phyloP scores from a whole-genome alignment of 2,888 invertebrate genomes.

The Volucella zonaria region DNA sequence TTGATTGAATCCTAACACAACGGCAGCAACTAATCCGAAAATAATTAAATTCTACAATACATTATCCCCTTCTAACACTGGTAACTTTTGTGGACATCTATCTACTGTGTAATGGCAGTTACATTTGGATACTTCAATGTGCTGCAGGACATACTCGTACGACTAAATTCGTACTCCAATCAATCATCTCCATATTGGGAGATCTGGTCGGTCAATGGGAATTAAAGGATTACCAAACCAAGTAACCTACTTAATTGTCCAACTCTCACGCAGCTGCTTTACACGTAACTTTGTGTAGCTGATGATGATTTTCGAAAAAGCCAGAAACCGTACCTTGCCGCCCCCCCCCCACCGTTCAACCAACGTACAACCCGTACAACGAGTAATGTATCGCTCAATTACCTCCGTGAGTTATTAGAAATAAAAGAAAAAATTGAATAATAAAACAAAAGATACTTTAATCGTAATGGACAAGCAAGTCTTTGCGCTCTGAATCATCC shows the following conservation, averaged over 20 bases:
- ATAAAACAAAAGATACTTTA: constrained; percentile 38
- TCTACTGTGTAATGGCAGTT: constrained; percentile 6
- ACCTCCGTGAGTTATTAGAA: constrained; percentile 54
- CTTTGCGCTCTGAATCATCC: constrained; percentile 62
- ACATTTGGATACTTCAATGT: constrained; percentile 6
- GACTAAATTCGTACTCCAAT: neutral
- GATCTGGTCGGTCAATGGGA: constrained; percentile 4
- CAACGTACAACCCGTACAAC: too few species aligned
- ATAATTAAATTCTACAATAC: constrained; percentile 53
- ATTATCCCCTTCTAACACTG: constrained; percentile 6
- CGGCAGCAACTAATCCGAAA: constrained; percentile 51
- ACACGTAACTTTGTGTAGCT: too few species aligned
- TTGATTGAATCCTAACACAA: constrained; percentile 38
- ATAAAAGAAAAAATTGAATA: constrained; percentile 39
- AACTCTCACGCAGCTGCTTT: neutral
- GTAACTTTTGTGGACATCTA: constrained; percentile 37
- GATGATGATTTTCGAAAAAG: constrained; percentile 19
- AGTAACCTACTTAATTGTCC: constrained; percentile 28
- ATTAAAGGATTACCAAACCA: constrained; percentile 58
- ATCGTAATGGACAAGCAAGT: constrained; percentile 49
- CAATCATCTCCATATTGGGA: constrained; percentile 46
- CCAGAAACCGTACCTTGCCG: neutral
- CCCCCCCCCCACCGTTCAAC: too few species aligned
- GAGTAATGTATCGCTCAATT: constrained; percentile 64
- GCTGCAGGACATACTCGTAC: neutral